Base-by-base conservation (phyloP, 2,888 invertebrate species). In the Platycheirus rosarum region DNA sequence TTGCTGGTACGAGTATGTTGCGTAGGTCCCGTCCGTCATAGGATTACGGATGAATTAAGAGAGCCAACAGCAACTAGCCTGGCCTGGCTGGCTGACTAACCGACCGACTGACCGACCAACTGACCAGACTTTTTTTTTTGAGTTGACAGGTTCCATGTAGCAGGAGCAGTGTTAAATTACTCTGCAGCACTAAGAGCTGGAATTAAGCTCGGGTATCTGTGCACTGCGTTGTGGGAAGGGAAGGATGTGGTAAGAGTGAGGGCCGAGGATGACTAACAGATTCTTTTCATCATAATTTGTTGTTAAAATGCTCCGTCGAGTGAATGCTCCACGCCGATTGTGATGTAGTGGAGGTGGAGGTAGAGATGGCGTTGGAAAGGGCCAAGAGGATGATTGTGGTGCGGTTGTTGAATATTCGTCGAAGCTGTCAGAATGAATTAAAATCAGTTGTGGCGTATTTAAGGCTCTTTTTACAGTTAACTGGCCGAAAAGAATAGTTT, bases 201-300 rank as follows among this genome's bases (percentile, higher is more conserved):
- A 71, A 82, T 76, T 82, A 82, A 66, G 53, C 66, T 71, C 70
- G 66, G 48, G 48, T 76, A 66, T 80, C 46, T n/a, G n/a, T n/a
- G n/a, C n/a, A n/a, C n/a, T n/a, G n/a, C n/a, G n/a, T n/a, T n/a
- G n/a, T n/a, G 14, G 40, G 40, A 40, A 40, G 53, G 51, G 60
- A 60, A 69, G 68, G 69, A 69, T 76, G 68, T 76, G 69, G 68
- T 42, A 29, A 71, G 53, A 32, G 53, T 2, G 26, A 23, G 13
- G 13, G 49, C 29, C 16, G 65, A 42, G 60, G 73, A 77, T 82
- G 77, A 82, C 71, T 82, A 68, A 82, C 70, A 76, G 77, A 77
- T 82, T 73, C 68, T 76, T 82, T 77, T 82, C 77, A 73, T 82
- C 82, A 82, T 82, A 82, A 82, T 77, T 77, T 77, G 82, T 77